A percentile compares a stretch with the other conserved stretches of the same genome.
Conservation (phyloP, 2,113 vertebrate genomes). For the Turdus rufiventris region DNA sequence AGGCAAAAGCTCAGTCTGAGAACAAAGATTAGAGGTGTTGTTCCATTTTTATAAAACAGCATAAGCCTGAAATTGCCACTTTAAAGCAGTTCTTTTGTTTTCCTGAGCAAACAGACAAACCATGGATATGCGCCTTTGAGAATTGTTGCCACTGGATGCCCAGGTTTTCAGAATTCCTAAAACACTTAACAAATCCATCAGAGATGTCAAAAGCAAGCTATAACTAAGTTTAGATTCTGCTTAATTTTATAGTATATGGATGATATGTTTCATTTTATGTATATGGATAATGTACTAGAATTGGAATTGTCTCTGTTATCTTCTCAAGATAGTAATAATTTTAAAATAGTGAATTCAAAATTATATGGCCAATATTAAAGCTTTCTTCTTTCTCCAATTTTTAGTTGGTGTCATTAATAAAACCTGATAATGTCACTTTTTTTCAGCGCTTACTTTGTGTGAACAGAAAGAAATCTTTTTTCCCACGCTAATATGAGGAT, state of each 20-base stretch:
- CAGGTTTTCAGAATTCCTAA: background rate
- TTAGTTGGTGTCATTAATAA: background rate
- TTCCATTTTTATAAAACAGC: background rate
- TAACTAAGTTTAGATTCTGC: background rate
- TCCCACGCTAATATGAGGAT: background rate
- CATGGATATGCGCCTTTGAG: background rate
- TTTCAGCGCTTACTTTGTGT: background rate
- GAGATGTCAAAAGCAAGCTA: background rate
- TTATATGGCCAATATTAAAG: background rate
- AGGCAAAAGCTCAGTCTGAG: background rate
- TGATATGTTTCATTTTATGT: background rate
- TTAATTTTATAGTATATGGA: background rate
- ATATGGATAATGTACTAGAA: background rate
- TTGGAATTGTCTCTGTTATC: background rate
- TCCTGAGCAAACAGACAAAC: background rate
- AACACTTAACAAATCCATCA: background rate
- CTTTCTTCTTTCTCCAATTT: background rate
- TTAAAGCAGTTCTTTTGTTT: background rate
- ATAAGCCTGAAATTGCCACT: background rate
- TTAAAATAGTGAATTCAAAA: background rate
- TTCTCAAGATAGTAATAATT: background rate
- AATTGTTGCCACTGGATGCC: background rate
- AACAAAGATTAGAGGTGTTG: background rate
- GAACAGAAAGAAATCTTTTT: background rate
- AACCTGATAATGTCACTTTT: background rate